A percentile compares a stretch with the other conserved stretches of the same genome.
These are phyloP conservation scores for Piprites chloris DNA, from an alignment of 2,113 vertebrate genomes.

Conservation along the genomic window DNA sequence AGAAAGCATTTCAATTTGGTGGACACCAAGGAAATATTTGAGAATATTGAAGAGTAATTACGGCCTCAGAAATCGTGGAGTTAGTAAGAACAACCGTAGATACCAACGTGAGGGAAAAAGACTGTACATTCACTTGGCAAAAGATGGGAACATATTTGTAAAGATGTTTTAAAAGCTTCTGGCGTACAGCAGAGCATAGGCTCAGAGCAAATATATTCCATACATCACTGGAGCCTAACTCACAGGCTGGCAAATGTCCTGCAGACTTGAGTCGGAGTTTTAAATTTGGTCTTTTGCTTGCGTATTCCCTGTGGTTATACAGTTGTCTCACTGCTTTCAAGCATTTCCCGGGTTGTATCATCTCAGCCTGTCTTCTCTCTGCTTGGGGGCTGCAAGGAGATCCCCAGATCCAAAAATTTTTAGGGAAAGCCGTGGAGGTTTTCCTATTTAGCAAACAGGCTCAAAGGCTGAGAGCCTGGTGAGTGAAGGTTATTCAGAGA, in stretches of 20 bases:
- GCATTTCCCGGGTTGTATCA: neutral
- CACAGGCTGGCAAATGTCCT: constrained; percentile 34
- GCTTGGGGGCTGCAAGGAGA: neutral
- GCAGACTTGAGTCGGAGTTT: neutral
- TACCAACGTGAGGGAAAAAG: constrained; percentile 58
- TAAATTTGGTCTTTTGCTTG: neutral
- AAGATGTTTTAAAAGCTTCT: constrained; percentile 58
- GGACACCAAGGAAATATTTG: neutral
- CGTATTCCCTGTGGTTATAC: neutral
- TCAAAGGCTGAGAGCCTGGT: neutral
- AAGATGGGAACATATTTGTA: constrained; percentile 59
- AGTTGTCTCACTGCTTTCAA: neutral
- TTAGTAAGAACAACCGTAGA: neutral
- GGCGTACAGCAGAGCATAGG: neutral
- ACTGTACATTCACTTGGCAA: constrained; percentile 45
- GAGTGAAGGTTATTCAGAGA: neutral
- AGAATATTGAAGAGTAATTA: neutral
- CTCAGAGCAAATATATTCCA: constrained; percentile 60
- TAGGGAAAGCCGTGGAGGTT: neutral
- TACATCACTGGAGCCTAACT: constrained; percentile 40
- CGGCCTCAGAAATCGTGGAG: neutral
- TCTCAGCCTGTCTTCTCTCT: neutral
- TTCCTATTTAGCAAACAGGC: neutral
- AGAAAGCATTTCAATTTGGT: neutral
- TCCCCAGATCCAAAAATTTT: neutral